Evolutionary conservation across 1,140 invertebrate genomes (phyloP).

Genomic region (Zaprionus gabonicus): DNA sequence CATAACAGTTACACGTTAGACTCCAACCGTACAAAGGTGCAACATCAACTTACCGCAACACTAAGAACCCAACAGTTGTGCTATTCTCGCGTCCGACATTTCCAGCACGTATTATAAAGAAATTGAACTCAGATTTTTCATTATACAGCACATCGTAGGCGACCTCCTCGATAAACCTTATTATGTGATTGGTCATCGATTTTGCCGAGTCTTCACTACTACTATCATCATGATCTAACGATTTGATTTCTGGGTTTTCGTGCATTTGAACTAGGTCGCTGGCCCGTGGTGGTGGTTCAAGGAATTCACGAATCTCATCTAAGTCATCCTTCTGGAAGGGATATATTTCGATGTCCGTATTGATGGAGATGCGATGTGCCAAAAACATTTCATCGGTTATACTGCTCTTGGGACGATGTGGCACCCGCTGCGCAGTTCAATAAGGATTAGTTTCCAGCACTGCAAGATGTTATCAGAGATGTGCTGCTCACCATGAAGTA

Average conservation of each 20-base stretch:
- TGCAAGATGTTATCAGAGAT: background rate
- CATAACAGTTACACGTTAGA: no score
- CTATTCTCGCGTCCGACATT: conserved; percentile 13
- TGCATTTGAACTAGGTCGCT: background rate
- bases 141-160: conserved; percentile 23
- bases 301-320: conserved; percentile 21
- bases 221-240: no score
- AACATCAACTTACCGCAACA: conserved; percentile 40
- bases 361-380: conserved; percentile 57
- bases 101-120: conserved; percentile 52
- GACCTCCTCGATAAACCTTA: conserved; percentile 19
- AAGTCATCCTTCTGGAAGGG: conserved; percentile 38
- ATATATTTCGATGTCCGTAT: conserved; percentile 46
- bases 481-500: conserved; percentile 50
- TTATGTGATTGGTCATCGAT: background rate
- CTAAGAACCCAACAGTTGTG: conserved; percentile 56
- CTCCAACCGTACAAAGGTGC: no score
- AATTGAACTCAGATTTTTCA: conserved; percentile 32
- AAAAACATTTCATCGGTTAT: conserved; percentile 52
- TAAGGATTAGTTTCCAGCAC: background rate
- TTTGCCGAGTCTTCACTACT: no score
- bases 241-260: no score
- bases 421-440: conserved; percentile 33
- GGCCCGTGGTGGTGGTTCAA: background rate
- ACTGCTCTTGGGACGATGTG: conserved; percentile 43